Base-by-base conservation (phyloP, 2,888 invertebrate genomes). In the Pollenia labialis region DNA sequence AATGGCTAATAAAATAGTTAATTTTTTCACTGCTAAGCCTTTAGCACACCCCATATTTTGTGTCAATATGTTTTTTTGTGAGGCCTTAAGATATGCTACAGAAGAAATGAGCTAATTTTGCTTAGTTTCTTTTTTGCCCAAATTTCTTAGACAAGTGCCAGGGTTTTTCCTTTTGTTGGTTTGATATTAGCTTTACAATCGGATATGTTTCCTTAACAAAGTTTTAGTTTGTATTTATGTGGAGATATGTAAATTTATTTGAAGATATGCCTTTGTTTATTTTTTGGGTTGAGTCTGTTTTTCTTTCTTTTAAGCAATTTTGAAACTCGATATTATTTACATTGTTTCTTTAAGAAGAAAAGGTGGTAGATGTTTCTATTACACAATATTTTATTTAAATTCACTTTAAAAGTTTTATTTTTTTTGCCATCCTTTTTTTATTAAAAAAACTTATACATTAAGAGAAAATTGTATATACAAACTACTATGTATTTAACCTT, bases 1-100 rank as follows among this genome's bases (percentile, higher is more conserved):
- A 50, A 87, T 81, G 42, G 81, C 77, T 54, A 84, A 74, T 77
- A 87, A 77, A 74, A 81, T 60, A 3, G 77, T 74, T 46, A 84
- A 84, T 18, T 69, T 84, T 46, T 77, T 77, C 8, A 56, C 46
- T 48, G 9, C 12, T 32, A 50, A 18, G 32, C 18, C 42, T 40
- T 56, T 54, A 1, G 42, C 23, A 32, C 44, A 12, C 42, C 58
- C 50, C 87, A 87, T 87, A 62, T 75, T 80, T 50, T 46, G n/a
- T 9, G 16, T 11, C 1, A 14, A 12, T 6, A 40, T 1, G 50
- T 68, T 56, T 69, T 16, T 4, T 40, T 52, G n/a, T 23, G 9
- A 14, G 12, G 62, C 12, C 10, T 66, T 14, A 40, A n/a, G 16
- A 23, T 8, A 10, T 46, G 23, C 42, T 56, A 50, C 42, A 6